Percentiles rank a stretch among this genome's conserved stretches.
Evolutionary conservation across 2,888 invertebrate genomes (phyloP).

Genomic region (Pomacea canaliculata): DNA sequence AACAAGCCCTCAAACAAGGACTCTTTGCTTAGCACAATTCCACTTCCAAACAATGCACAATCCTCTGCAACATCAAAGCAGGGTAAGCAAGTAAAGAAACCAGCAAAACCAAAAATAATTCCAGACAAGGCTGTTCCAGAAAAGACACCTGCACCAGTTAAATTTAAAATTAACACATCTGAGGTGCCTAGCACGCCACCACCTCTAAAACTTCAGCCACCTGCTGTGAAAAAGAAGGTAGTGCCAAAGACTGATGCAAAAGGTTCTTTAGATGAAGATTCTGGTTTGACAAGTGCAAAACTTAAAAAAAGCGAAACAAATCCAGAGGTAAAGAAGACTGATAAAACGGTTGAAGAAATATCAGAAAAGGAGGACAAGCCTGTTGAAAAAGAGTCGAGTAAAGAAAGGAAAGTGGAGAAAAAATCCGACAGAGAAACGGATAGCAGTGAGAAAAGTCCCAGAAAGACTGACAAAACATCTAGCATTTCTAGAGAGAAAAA

Average conservation of each 20-base stretch:
- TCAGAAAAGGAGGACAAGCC: neutral
- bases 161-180: conserved; percentile 23
- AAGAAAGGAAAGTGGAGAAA: conserved; percentile 15
- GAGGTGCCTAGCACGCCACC: conserved; percentile 11
- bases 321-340: conserved; percentile 3
- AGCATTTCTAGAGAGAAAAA: conserved; percentile 13
- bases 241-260: neutral
- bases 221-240: conserved; percentile 4
- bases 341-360: neutral
- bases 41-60: conserved; percentile 12
- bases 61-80: neutral
- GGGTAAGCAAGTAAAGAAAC: conserved; percentile 7
- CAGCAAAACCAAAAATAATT: conserved; percentile 8
- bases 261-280: neutral
- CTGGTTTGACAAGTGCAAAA: neutral
- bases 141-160: conserved; percentile 17
- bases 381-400: conserved; percentile 2
- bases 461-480: neutral
- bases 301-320: neutral
- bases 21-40: conserved; percentile 9
- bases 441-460: neutral
- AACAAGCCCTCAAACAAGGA: neutral
- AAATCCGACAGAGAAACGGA: conserved; percentile 19
- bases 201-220: conserved; percentile 6
- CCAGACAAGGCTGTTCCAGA: conserved; percentile 1